Evolutionary conservation across 2,888 invertebrate species (phyloP), one percentile per base, ranked within the genome.

Genomic region (Luperina nickerlii): DNA sequence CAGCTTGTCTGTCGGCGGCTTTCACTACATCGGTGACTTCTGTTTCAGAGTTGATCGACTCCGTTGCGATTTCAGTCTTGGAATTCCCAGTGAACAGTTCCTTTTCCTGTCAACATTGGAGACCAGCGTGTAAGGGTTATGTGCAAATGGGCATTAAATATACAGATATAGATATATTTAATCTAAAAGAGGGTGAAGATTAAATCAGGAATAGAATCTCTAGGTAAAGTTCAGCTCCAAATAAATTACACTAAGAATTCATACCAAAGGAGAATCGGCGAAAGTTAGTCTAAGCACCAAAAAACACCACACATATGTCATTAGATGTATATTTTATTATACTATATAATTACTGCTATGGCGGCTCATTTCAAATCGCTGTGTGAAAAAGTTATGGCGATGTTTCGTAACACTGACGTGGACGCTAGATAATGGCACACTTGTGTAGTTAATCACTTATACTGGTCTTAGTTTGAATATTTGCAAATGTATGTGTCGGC

Each of bases 1-100:
- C 87, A 5, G 93, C 94, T 0, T 93, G 92, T 38, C 15, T 57
- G 1, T 62, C 62, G 4, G n/a, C 1, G 9, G 83, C 88, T 11
- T 88, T 84, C 7, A 87, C 82, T 27, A 72, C 18, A 11, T 65
- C 8, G n/a, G 1, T 4, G 24, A 18, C 9, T 42, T 71, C 32
- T 38, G 7, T 4, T n/a, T 48, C 13, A 7, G 67, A 42, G 18
- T 48, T 32, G n/a, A 2, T 24, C 7, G 71, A 60, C 18, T 18
- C 48, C 18, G 65, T 3, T 6, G 27, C 42, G 38, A 57, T 45
- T 15, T 69, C 63, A 54, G 79, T 66, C 2, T 24, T 42, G 8
- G 79, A 79, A 42, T 77, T 18, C 20, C 4, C 38, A 24, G 20
- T 62, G 24, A 51, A 67, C 18, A 1, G 7, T 0, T 60, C 3